These are phyloP conservation scores for Chaetodon trifascialis DNA, from an alignment of 2,113 vertebrate genomes.

Conservation along the genomic window DNA sequence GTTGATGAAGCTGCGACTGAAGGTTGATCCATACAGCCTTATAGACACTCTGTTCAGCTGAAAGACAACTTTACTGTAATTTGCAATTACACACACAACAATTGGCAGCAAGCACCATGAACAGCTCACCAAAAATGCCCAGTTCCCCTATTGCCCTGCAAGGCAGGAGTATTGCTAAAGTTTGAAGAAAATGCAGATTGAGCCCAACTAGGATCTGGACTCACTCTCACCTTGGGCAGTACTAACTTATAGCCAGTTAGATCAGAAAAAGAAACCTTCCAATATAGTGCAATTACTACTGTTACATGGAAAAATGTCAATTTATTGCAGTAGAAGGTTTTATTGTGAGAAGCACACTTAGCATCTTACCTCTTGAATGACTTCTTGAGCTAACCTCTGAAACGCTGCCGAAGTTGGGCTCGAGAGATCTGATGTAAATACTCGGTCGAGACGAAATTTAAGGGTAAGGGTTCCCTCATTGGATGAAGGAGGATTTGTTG, in stretches of 20 bases:
- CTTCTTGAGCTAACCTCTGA: background rate
- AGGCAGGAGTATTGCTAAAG: too few species aligned
- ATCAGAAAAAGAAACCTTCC: too few species aligned
- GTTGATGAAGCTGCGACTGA: slow-evolving; percentile 26
- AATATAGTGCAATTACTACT: background rate
- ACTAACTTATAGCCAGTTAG: too few species aligned
- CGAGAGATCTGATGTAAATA: slow-evolving; percentile 16
- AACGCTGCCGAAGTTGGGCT: background rate
- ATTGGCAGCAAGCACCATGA: too few species aligned
- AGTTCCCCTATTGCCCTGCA: too few species aligned
- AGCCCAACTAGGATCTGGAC: too few species aligned
- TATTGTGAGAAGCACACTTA: background rate
- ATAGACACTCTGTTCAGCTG: slow-evolving; percentile 51
- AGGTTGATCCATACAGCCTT: slow-evolving; percentile 11
- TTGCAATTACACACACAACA: too few species aligned
- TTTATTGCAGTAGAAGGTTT: background rate
- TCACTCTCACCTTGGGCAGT: too few species aligned
- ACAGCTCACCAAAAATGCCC: too few species aligned
- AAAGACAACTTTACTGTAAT: slow-evolving; percentile 21
- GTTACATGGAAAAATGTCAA: background rate
- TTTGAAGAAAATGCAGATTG: too few species aligned
- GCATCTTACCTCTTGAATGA: slow-evolving; percentile 52
- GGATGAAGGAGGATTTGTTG: slow-evolving; percentile 43
- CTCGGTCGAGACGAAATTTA: slow-evolving; percentile 28
- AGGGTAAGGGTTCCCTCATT: slow-evolving; percentile 46